These are phyloP conservation scores for Hephaestus fuliginosus DNA, from an alignment of 2,797 vertebrate genomes.

Conservation along the genomic window DNA sequence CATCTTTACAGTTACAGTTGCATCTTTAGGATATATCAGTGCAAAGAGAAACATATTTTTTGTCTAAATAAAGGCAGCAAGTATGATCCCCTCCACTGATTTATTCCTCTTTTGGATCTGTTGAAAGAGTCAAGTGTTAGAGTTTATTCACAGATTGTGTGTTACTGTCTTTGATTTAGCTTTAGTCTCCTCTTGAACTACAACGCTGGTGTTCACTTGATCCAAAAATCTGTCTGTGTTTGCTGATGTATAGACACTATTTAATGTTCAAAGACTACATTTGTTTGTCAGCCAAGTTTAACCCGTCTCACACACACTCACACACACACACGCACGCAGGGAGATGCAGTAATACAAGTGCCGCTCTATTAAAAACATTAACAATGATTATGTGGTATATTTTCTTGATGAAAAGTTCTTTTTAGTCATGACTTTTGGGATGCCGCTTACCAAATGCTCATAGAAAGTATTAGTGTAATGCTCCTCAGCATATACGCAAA, in stretches of 20 bases:
- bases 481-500: no score
- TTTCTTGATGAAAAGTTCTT: background rate
- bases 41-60: no score
- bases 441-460: background rate
- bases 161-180: background rate
- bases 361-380: background rate
- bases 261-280: background rate
- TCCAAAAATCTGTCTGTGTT: no score
- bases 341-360: background rate
- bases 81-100: no score
- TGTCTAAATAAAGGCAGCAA: no score
- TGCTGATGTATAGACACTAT: background rate
- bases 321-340: background rate
- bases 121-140: no score
- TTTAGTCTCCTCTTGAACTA: background rate
- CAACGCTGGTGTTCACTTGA: background rate
- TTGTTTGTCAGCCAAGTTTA: background rate
- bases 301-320: background rate
- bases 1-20: no score
- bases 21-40: no score
- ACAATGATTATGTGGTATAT: background rate
- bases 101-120: no score
- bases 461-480: background rate
- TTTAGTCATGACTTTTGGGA: background rate
- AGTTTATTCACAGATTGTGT: no score